Conservation (phyloP, 2,888 invertebrate genomes). For the Coelogynopora nodosa region DNA sequence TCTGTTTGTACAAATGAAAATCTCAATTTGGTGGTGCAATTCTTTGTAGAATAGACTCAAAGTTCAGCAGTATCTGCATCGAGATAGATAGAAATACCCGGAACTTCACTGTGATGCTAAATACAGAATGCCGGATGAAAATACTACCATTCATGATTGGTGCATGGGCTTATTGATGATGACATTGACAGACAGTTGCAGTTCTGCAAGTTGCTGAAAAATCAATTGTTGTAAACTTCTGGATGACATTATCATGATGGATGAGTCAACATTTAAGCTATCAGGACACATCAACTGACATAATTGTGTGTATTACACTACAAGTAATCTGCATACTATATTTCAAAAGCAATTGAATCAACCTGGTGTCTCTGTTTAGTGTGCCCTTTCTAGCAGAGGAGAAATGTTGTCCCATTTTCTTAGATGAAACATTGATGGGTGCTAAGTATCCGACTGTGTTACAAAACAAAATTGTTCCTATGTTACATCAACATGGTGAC, state of each 20-base stretch:
- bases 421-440: slow-evolving; percentile 20
- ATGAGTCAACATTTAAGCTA: slow-evolving; percentile 37
- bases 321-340: slow-evolving; percentile 20
- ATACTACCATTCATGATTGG: slow-evolving; percentile 1
- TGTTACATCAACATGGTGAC: neutral
- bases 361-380: slow-evolving; percentile 32
- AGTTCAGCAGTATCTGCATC: neutral
- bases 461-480: slow-evolving; percentile 11
- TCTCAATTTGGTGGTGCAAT: neutral
- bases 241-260: slow-evolving; percentile 23
- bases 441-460: slow-evolving; percentile 3
- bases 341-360: slow-evolving; percentile 38
- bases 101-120: slow-evolving; percentile 9
- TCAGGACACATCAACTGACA: slow-evolving; percentile 35
- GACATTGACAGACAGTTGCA: neutral
- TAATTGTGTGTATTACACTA: slow-evolving; percentile 39
- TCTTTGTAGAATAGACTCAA: neutral
- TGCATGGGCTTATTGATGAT: slow-evolving; percentile 29
- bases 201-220: neutral
- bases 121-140: neutral
- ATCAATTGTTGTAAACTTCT: slow-evolving; percentile 11
- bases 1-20: slow-evolving; percentile 1
- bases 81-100: neutral
- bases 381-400: slow-evolving; percentile 15
- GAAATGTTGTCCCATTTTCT: slow-evolving; percentile 25